phyloP scores from a whole-genome alignment of 2,888 invertebrate species.

The Cremastinae sp. region DNA sequence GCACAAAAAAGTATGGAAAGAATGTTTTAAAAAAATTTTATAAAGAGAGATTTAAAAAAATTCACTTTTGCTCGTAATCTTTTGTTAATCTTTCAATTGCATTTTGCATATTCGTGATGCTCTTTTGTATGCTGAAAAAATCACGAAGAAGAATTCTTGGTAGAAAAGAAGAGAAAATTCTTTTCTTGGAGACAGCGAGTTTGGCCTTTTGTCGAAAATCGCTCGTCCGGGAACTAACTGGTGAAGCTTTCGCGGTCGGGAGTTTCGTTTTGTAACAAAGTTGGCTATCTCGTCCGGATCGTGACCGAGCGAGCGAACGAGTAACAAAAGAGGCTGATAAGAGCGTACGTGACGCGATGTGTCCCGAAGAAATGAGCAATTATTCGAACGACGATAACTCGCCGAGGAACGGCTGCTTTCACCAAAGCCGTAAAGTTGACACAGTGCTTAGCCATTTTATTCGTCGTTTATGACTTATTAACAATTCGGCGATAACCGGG shows the following conservation, averaged over 20 bases:
- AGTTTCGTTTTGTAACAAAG: constrained; percentile 2
- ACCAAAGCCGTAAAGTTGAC: constrained; percentile 35
- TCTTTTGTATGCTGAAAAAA: too few relatives aligned
- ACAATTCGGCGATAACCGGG: not conserved
- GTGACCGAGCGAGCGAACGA: too few relatives aligned
- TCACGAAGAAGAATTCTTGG: too few relatives aligned
- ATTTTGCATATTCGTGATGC: not conserved
- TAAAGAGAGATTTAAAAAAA: too few relatives aligned
- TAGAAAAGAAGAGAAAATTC: too few relatives aligned
- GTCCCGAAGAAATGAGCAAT: constrained; percentile 30
- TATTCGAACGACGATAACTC: constrained; percentile 32
- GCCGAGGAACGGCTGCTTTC: constrained; percentile 53
- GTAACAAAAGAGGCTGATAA: too few relatives aligned
- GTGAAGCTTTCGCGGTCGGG: not conserved
- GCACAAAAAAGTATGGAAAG: not conserved
- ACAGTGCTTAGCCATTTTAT: constrained; percentile 32
- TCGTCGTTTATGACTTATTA: constrained; percentile 13
- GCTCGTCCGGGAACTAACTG: not conserved
- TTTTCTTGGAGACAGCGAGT: too few relatives aligned
- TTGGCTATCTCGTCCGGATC: too few relatives aligned
- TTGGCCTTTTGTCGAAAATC: not conserved
- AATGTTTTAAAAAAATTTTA: too few relatives aligned
- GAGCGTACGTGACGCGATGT: constrained; percentile 33
- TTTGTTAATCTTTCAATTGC: not conserved
- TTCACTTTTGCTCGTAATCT: too few relatives aligned